phyloP scores from a whole-genome alignment of 2,888 invertebrate species.

The Drosophila subquinaria region DNA sequence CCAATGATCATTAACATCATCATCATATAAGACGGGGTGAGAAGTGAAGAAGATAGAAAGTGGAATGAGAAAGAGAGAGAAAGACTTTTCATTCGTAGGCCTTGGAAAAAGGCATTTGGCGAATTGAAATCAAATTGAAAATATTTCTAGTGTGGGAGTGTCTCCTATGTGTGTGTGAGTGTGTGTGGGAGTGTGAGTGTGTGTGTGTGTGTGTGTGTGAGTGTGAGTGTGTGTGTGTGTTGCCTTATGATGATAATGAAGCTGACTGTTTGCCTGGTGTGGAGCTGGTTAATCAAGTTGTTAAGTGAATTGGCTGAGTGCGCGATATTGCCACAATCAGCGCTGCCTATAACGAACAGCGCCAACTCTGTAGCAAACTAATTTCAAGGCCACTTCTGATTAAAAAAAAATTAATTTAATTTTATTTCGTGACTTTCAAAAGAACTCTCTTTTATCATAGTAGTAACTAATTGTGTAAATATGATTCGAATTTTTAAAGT shows the following conservation, averaged over 20 bases:
- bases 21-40: background rate
- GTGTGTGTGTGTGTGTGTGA: conserved; percentile 12
- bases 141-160: conserved; percentile 61
- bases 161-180: conserved; percentile 25
- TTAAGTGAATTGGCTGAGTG: conserved; percentile 74
- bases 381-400: background rate
- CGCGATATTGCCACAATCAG: conserved; percentile 18
- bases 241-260: conserved; percentile 52
- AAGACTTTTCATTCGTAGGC: conserved; percentile 21
- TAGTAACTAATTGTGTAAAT: no score
- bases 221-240: conserved; percentile 24
- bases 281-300: conserved; percentile 71
- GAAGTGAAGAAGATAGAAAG: background rate
- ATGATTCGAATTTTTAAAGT: no score
- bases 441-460: no score
- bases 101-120: conserved; percentile 60
- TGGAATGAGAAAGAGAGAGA: background rate
- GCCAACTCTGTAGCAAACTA: background rate
- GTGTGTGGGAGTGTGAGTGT: background rate
- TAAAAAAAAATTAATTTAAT: no score
- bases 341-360: background rate
- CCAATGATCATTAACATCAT: conserved; percentile 37
- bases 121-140: conserved; percentile 83
- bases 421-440: no score
- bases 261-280: conserved; percentile 38